Conservation (phyloP, 1,140 invertebrate genomes). For the Pseudomyrmex sp. region DNA sequence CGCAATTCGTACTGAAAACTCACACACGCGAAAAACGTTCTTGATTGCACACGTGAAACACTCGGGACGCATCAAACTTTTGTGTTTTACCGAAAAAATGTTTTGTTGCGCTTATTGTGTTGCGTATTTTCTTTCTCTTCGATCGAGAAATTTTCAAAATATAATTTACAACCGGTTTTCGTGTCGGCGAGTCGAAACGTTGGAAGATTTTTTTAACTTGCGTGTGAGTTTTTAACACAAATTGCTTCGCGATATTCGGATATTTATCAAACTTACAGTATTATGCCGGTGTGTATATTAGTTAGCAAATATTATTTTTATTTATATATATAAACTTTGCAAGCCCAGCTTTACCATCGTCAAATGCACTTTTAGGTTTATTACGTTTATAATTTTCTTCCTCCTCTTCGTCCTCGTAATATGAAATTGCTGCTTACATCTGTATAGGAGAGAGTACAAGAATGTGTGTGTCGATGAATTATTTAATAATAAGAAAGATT, state of each 20-base stretch:
- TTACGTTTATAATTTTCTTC: slow-evolving; percentile 22
- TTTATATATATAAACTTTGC: slow-evolving; percentile 74
- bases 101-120: background rate
- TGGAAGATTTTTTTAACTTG: background rate
- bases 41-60: too few relatives aligned
- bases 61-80: too few relatives aligned
- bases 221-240: slow-evolving; percentile 36
- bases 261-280: slow-evolving; percentile 64
- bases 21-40: background rate
- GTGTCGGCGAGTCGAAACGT: background rate
- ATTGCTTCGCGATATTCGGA: slow-evolving; percentile 34
- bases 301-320: slow-evolving; percentile 58
- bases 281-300: slow-evolving; percentile 67
- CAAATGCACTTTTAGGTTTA: slow-evolving; percentile 70
- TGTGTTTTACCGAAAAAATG: background rate
- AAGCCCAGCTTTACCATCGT: slow-evolving; percentile 75
- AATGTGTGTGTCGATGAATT: slow-evolving; percentile 62
- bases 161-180: background rate
- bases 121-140: too few relatives aligned
- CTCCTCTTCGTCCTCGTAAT: slow-evolving; percentile 25
- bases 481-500: slow-evolving; percentile 70
- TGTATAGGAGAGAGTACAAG: slow-evolving; percentile 62
- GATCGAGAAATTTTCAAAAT: background rate
- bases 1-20: slow-evolving; percentile 46
- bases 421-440: slow-evolving; percentile 73